These are phyloP conservation scores for Drosophila lacertosa DNA, from an alignment of 1,140 invertebrate genomes.

Conservation along the genomic window DNA sequence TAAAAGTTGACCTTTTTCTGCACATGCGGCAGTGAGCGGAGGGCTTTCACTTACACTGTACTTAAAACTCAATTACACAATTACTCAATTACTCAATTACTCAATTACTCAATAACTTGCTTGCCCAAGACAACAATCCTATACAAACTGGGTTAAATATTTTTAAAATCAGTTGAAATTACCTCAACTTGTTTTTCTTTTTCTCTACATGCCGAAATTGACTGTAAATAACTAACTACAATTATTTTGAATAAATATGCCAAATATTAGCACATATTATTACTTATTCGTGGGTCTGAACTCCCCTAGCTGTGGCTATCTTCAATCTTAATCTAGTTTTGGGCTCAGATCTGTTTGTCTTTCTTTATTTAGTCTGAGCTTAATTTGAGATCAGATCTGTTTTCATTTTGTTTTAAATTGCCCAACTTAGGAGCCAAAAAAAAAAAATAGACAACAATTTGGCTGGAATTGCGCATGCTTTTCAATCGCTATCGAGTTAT, in stretches of 20 bases:
- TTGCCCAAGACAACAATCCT: neutral
- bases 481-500: slow-evolving; percentile 14
- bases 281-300: neutral
- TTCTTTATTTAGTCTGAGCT: neutral
- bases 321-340: neutral
- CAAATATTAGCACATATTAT: slow-evolving; percentile 18
- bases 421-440: neutral
- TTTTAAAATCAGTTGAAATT: neutral
- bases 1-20: slow-evolving; percentile 33
- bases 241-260: slow-evolving; percentile 2
- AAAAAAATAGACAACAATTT: slow-evolving; percentile 6
- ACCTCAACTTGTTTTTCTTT: too few relatives aligned
- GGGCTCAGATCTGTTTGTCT: slow-evolving; percentile 1
- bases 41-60: slow-evolving; percentile 22
- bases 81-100: neutral
- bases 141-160: neutral
- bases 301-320: neutral
- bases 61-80: slow-evolving; percentile 12
- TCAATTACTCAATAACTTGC: neutral
- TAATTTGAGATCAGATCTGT: neutral
- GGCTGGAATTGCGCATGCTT: slow-evolving; percentile 9
- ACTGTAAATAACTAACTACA: slow-evolving; percentile 1
- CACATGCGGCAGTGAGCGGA: slow-evolving; percentile 13
- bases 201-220: neutral
- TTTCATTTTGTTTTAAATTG: too few relatives aligned